Evolutionary conservation across 2,888 invertebrate genomes (phyloP).

Genomic region (Drosophila sordidula): DNA sequence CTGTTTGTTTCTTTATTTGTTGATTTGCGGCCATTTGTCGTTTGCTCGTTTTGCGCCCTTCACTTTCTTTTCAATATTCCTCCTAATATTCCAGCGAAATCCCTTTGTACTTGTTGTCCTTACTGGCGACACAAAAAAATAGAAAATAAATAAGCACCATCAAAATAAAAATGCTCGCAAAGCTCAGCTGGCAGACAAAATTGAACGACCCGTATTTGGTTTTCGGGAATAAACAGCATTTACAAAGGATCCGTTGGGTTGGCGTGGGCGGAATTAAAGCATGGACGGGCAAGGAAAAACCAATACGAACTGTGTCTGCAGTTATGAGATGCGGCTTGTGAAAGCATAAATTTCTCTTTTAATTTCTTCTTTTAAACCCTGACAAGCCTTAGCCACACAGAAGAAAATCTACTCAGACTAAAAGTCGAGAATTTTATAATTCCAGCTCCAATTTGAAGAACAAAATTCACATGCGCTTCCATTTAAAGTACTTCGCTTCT

Average conservation of each 20-base stretch:
- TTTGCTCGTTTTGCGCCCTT: slow-evolving; percentile 28
- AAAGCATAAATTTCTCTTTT: too few species aligned
- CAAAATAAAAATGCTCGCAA: neutral
- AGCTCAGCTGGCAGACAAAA: slow-evolving; percentile 3
- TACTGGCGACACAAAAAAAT: neutral
- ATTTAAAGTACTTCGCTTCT: too few species aligned
- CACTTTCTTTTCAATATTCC: slow-evolving; percentile 28
- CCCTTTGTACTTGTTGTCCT: slow-evolving; percentile 19
- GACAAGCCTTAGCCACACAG: too few species aligned
- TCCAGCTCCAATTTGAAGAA: too few species aligned
- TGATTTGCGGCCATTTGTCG: slow-evolving; percentile 54
- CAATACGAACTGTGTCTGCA: too few species aligned
- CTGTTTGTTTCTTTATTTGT: slow-evolving; percentile 37
- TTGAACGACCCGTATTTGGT: neutral
- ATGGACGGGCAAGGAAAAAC: too few species aligned
- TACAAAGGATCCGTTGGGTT: neutral
- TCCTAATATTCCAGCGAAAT: slow-evolving; percentile 3
- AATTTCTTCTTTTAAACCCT: too few species aligned
- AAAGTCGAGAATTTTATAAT: too few species aligned
- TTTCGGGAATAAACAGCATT: neutral
- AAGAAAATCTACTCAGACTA: too few species aligned
- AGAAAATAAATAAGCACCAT: neutral
- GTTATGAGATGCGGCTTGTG: too few species aligned
- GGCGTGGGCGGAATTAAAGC: too few species aligned
- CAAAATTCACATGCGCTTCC: too few species aligned